Evolutionary conservation across 2,797 vertebrate species (phyloP).

Genomic region (Gymnocypris eckloni): DNA sequence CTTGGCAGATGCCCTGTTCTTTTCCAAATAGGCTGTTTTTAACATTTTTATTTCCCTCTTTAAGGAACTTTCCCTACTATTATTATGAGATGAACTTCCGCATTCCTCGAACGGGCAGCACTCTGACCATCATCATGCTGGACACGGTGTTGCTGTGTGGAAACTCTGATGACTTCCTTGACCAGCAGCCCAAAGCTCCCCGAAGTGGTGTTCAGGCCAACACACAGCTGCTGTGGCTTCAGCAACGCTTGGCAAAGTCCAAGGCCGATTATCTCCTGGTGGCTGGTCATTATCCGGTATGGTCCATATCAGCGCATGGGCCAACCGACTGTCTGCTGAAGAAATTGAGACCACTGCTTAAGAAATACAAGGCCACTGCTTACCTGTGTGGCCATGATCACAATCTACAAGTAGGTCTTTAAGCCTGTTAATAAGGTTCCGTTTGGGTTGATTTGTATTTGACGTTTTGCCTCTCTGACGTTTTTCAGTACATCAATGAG

Average conservation of each 20-base stretch:
- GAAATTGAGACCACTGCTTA: conserved; percentile 81
- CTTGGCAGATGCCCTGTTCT: neutral
- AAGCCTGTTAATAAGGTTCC: neutral
- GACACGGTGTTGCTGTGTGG: conserved; percentile 91
- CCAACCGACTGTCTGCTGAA: conserved; percentile 86
- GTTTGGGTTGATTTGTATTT: neutral
- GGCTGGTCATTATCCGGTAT: conserved; percentile 92
- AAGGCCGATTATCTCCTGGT: conserved; percentile 88
- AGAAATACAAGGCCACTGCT: conserved; percentile 84
- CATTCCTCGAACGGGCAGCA: conserved; percentile 79
- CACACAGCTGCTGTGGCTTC: conserved; percentile 86
- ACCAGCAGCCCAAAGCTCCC: conserved; percentile 76
- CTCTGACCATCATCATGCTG: conserved; percentile 87
- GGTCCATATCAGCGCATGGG: conserved; percentile 92
- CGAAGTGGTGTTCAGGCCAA: conserved; percentile 66
- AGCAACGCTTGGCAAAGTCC: conserved; percentile 79
- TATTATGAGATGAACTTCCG: conserved; percentile 88
- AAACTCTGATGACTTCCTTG: conserved; percentile 82
- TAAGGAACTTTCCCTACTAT: conserved; percentile 87
- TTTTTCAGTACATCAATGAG: conserved; percentile 82
- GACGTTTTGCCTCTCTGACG: neutral
- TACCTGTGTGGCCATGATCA: conserved; percentile 94
- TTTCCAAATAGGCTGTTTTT: neutral
- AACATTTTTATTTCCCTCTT: neutral
- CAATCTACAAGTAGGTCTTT: conserved; percentile 87